phyloP scores from a whole-genome alignment of 1,140 invertebrate genomes.

The Leguminivora glycinivorella region DNA sequence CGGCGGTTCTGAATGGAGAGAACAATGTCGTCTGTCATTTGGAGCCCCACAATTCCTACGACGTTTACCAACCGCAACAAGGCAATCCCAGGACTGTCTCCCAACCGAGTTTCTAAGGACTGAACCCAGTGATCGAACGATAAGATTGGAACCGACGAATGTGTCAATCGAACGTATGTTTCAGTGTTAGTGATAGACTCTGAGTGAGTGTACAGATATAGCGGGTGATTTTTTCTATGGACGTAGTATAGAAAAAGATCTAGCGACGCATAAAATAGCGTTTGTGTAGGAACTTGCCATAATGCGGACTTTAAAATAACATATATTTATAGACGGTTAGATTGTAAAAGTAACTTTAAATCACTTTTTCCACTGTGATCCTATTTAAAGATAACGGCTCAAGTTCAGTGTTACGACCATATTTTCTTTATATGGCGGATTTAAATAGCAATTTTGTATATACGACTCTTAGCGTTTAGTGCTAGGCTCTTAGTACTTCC shows the following conservation, averaged over 20 bases:
- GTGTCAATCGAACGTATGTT: conserved; percentile 14
- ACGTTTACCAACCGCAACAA: conserved; percentile 78
- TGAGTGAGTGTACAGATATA: conserved; percentile 63
- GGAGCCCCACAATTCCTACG: conserved; percentile 82
- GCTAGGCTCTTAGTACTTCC: conserved; percentile 67
- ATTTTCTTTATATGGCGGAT: conserved; percentile 50
- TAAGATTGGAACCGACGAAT: not conserved
- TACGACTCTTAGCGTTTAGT: conserved; percentile 65
- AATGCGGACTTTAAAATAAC: conserved; percentile 66
- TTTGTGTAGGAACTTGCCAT: conserved; percentile 75
- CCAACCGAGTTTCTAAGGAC: conserved; percentile 78
- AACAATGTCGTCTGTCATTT: conserved; percentile 89
- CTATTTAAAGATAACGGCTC: conserved; percentile 75
- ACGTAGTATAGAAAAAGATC: conserved; percentile 58
- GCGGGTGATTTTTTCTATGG: conserved; percentile 72
- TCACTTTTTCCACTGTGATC: conserved; percentile 79
- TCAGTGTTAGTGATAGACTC: conserved; percentile 38
- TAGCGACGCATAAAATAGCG: conserved; percentile 65
- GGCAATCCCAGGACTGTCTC: conserved; percentile 79
- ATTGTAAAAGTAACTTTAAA: conserved; percentile 67
- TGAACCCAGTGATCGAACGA: conserved; percentile 24
- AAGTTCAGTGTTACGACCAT: conserved; percentile 68
- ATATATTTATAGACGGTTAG: conserved; percentile 65
- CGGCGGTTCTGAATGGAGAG: conserved; percentile 89
- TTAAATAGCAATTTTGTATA: conserved; percentile 62